phyloP scores from a whole-genome alignment of 35 echinoderm and acorn worm genomes.

The Apostichopus japonicus region DNA sequence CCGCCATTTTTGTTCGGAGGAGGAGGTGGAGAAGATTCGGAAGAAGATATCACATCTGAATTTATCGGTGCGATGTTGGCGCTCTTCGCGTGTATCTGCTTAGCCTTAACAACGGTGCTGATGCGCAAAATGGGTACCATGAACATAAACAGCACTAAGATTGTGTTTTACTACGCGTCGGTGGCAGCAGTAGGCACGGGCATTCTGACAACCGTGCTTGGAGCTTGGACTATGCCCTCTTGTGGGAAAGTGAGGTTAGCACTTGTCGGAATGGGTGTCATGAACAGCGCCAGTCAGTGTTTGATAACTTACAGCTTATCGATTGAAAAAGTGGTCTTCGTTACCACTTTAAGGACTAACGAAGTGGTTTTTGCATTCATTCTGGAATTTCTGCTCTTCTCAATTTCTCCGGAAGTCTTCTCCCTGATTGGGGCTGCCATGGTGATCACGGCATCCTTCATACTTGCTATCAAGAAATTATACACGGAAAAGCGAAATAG shows the following conservation, averaged over 20 bases:
- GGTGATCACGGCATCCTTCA: neutral
- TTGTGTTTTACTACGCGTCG: neutral
- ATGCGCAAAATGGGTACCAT: conserved; percentile 12
- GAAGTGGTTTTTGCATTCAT: conserved; percentile 24
- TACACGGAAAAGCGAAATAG: neutral
- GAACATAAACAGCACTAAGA: neutral
- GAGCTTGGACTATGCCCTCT: neutral
- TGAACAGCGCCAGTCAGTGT: neutral
- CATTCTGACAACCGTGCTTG: neutral
- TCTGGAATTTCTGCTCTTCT: neutral
- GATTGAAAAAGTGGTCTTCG: conserved; percentile 2
- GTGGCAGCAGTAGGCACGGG: neutral
- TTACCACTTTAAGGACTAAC: conserved; percentile 4
- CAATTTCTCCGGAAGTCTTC: neutral
- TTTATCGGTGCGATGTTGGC: neutral
- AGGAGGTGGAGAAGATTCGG: neutral
- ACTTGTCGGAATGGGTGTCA: neutral
- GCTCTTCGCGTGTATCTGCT: neutral
- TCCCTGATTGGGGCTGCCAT: neutral
- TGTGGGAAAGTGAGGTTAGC: neutral
- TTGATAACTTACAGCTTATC: conserved; percentile 7
- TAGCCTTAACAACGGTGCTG: neutral
- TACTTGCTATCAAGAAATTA: neutral
- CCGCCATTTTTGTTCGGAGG: neutral
- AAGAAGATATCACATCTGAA: neutral